Conservation (phyloP, 1,140 invertebrate genomes). For the Aphaenogaster rudis region DNA sequence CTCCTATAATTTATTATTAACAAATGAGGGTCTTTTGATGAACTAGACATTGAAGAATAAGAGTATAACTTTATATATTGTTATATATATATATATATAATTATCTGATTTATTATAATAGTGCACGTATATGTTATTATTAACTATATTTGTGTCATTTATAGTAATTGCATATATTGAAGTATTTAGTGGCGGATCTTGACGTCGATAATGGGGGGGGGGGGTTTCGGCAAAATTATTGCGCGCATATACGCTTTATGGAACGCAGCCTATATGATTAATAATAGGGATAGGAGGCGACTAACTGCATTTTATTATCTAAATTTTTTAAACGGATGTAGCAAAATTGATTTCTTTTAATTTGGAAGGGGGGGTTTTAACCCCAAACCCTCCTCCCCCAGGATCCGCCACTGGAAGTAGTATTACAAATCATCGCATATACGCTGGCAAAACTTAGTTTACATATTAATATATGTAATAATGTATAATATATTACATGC, state of each 20-base stretch:
- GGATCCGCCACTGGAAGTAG: neutral
- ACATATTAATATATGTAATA: slow-evolving; percentile 35
- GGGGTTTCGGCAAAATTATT: too few relatives aligned
- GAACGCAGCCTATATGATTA: too few relatives aligned
- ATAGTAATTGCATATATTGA: neutral
- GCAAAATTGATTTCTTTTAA: too few relatives aligned
- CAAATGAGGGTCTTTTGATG: neutral
- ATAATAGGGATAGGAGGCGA: too few relatives aligned
- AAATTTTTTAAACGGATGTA: too few relatives aligned
- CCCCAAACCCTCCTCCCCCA: too few relatives aligned
- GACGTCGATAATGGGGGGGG: too few relatives aligned
- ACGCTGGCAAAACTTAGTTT: slow-evolving; percentile 2
- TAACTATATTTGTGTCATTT: slow-evolving; percentile 22
- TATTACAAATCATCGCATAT: neutral
- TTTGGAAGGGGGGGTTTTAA: too few relatives aligned
- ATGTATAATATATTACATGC: neutral
- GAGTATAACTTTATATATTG: neutral
- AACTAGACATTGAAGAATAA: neutral
- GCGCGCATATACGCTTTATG: too few relatives aligned
- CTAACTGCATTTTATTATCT: too few relatives aligned
- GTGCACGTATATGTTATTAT: neutral
- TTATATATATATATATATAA: neutral
- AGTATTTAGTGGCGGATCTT: too few relatives aligned
- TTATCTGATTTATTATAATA: neutral
- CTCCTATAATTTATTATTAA: neutral